Percentiles rank a stretch among this genome's conserved stretches.
Evolutionary conservation across 23 tunicate genomes (phyloP).

Genomic region (Corella eumyota): DNA sequence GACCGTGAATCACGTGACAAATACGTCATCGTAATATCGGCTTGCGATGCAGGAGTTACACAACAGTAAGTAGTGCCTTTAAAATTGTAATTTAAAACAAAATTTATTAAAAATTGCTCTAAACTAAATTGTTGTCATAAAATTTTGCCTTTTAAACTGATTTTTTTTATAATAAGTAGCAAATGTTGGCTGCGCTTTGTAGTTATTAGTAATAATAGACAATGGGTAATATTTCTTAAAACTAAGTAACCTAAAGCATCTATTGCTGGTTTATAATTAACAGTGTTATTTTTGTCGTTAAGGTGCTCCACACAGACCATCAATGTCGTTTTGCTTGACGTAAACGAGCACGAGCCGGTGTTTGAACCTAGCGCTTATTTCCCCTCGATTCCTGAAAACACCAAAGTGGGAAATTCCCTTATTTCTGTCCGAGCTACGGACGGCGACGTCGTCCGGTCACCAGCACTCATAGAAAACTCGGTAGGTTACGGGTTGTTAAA

Average conservation of each 20-base stretch:
- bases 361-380: constrained; percentile 5
- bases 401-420: constrained; percentile 14
- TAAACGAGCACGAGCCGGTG: constrained; percentile 35
- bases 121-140: no score
- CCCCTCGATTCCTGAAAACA: constrained; percentile 23
- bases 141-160: no score
- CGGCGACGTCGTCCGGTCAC: constrained; percentile 21
- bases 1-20: constrained; percentile 12
- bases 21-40: constrained; percentile 17
- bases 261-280: no score
- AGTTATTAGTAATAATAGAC: no score
- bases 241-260: no score
- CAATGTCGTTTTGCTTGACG: constrained; percentile 23
- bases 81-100: no score
- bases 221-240: no score
- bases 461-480: background rate
- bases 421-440: constrained; percentile 24
- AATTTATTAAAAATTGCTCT: no score
- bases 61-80: constrained; percentile 21
- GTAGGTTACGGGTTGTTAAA: background rate
- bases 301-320: constrained; percentile 23
- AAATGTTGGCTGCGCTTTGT: no score
- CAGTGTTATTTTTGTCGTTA: no score
- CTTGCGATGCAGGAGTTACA: constrained; percentile 30
- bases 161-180: no score